Evolutionary conservation across 2,888 invertebrate species (phyloP).

Genomic region (Eupsilia transversa): DNA sequence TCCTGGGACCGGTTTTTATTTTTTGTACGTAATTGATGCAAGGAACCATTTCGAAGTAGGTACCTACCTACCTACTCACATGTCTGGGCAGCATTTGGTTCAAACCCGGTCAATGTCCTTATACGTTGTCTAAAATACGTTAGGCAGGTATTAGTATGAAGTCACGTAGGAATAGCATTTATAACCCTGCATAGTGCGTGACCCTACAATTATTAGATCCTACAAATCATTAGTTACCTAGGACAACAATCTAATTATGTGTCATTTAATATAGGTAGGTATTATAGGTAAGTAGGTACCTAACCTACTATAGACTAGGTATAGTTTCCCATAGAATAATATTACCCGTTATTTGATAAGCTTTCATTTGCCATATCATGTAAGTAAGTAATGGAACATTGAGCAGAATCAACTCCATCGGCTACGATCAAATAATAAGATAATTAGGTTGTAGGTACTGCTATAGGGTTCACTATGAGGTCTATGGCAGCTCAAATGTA

Average conservation of each 20-base stretch:
- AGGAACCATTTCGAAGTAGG: too few species aligned
- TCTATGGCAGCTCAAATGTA: not conserved
- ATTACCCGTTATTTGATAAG: constrained; percentile 18
- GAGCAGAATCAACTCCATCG: constrained; percentile 27
- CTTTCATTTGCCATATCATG: constrained; percentile 25
- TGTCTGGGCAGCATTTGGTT: too few species aligned
- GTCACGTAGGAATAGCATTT: constrained; percentile 27
- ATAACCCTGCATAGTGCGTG: constrained; percentile 7
- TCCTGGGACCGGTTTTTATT: too few species aligned
- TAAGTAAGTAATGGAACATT: constrained; percentile 12
- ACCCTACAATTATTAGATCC: not conserved
- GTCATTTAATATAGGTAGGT: not conserved
- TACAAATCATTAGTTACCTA: constrained; percentile 2
- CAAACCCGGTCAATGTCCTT: not conserved
- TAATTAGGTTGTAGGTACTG: too few species aligned
- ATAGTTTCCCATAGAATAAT: not conserved
- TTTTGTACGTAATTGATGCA: too few species aligned
- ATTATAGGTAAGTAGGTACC: not conserved
- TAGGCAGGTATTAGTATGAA: not conserved
- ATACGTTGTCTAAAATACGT: not conserved
- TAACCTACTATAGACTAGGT: not conserved
- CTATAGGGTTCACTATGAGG: constrained; percentile 21
- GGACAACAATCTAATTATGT: not conserved
- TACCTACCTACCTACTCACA: too few species aligned
- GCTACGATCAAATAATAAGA: constrained; percentile 44